These are phyloP conservation scores for Macrosiphum euphorbiae DNA, from an alignment of 2,888 invertebrate genomes.

Conservation along the genomic window DNA sequence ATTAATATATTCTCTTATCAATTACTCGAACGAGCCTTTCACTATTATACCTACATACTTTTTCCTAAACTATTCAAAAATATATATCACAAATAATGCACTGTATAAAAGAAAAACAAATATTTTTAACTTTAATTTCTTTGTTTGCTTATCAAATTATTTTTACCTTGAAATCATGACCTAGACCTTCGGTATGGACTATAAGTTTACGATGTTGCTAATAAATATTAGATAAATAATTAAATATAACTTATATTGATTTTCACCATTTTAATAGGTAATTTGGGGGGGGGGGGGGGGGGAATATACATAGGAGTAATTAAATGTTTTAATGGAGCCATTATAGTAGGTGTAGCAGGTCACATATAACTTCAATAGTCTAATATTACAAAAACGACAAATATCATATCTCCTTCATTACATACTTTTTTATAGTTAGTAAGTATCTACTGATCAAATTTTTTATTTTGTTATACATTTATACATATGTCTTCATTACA, in stretches of 20 bases:
- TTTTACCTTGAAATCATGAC: slow-evolving; percentile 45
- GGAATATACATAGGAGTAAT: background rate
- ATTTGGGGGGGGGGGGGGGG: background rate
- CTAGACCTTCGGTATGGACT: slow-evolving; percentile 43
- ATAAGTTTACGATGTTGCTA: background rate
- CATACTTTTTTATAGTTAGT: background rate
- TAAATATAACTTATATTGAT: background rate
- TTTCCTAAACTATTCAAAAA: background rate
- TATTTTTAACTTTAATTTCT: slow-evolving; percentile 11
- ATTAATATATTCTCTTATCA: background rate
- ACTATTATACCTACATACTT: background rate
- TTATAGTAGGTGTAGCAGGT: background rate
- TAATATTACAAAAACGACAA: background rate
- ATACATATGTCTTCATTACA: background rate
- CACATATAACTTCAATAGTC: background rate
- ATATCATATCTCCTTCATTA: background rate
- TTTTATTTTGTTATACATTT: background rate
- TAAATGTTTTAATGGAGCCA: background rate
- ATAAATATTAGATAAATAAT: background rate
- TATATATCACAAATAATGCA: background rate
- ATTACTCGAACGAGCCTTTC: background rate
- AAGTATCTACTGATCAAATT: background rate
- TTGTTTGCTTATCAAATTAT: slow-evolving; percentile 17
- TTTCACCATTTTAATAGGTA: background rate
- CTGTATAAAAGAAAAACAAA: background rate